Conservation (phyloP, 2,113 vertebrate genomes). For the Hippoglossus stenolepis region DNA sequence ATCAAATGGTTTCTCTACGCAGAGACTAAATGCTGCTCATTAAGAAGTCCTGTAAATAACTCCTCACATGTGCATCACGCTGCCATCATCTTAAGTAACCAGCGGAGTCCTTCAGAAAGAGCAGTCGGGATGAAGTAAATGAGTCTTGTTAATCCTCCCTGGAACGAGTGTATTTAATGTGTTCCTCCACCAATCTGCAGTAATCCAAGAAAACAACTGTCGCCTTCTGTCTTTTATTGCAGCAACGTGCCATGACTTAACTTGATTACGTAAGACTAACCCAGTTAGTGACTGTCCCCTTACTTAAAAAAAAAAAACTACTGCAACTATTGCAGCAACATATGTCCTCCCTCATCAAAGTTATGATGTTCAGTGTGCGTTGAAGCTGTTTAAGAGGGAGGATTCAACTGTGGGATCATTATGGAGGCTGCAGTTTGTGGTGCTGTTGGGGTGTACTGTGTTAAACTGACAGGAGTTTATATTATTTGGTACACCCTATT, state of each 20-base stretch:
- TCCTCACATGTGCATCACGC: neutral
- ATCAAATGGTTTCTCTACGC: slow-evolving; percentile 5
- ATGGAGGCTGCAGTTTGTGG: neutral
- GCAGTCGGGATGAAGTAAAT: slow-evolving; percentile 67
- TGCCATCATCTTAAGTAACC: slow-evolving; percentile 49
- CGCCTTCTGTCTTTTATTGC: slow-evolving; percentile 27
- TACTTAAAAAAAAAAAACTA: neutral
- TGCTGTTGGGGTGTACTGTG: neutral
- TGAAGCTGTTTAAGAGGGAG: neutral
- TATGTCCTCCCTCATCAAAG: no score
- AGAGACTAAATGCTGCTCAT: neutral
- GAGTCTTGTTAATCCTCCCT: slow-evolving; percentile 69
- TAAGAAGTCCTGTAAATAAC: slow-evolving; percentile 8
- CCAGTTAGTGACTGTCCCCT: neutral
- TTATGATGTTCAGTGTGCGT: no score
- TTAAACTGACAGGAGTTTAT: neutral
- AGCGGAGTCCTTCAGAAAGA: slow-evolving; percentile 49
- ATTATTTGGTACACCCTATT: neutral
- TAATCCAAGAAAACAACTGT: slow-evolving; percentile 63
- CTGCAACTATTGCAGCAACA: neutral
- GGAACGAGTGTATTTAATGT: slow-evolving; percentile 60
- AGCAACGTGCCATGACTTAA: slow-evolving; percentile 30
- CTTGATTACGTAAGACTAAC: slow-evolving; percentile 39
- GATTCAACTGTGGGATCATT: no score
- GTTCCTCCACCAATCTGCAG: slow-evolving; percentile 50